phyloP scores from a whole-genome alignment of 2,888 invertebrate species.

The Cremastobaeus sp. region DNA sequence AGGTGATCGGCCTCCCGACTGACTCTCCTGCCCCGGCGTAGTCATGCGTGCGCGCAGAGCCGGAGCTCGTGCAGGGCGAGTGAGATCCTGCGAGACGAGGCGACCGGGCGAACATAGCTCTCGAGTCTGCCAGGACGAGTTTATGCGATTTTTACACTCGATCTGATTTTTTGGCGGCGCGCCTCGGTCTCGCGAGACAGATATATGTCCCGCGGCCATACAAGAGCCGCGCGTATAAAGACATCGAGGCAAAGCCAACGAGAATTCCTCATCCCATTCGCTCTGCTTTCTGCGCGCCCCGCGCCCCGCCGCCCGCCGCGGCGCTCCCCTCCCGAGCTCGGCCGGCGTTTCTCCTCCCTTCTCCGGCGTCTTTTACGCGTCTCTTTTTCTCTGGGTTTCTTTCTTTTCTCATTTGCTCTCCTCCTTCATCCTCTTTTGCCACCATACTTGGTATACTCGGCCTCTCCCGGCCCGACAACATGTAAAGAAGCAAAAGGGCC shows the following conservation, averaged over 20 bases:
- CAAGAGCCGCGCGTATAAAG: slow-evolving; percentile 78
- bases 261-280: slow-evolving; percentile 78
- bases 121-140: slow-evolving; percentile 77
- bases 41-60: slow-evolving; percentile 58
- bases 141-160: slow-evolving; percentile 79
- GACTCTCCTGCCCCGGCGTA: slow-evolving; percentile 49
- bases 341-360: slow-evolving; percentile 8
- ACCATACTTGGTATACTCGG: slow-evolving; percentile 76
- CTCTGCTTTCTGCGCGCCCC: slow-evolving; percentile 65
- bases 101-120: slow-evolving; percentile 73
- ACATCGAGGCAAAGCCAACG: slow-evolving; percentile 78
- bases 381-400: slow-evolving; percentile 31
- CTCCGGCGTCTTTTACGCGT: slow-evolving; percentile 42
- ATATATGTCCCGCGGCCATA: slow-evolving; percentile 77
- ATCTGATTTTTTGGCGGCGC: slow-evolving; percentile 79
- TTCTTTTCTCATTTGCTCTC: slow-evolving; percentile 46
- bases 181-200: slow-evolving; percentile 77
- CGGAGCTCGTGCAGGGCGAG: slow-evolving; percentile 69
- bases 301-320: slow-evolving; percentile 52
- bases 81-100: slow-evolving; percentile 64
- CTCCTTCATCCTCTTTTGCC: slow-evolving; percentile 69
- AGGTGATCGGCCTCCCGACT: slow-evolving; percentile 75
- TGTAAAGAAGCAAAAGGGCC: slow-evolving; percentile 74
- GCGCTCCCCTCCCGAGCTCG: slow-evolving; percentile 10
- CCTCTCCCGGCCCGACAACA: slow-evolving; percentile 64